Percentiles rank a stretch among this genome's conserved stretches.
Evolutionary conservation across 2,888 invertebrate species (phyloP).

Genomic region (Anticlea derivata): DNA sequence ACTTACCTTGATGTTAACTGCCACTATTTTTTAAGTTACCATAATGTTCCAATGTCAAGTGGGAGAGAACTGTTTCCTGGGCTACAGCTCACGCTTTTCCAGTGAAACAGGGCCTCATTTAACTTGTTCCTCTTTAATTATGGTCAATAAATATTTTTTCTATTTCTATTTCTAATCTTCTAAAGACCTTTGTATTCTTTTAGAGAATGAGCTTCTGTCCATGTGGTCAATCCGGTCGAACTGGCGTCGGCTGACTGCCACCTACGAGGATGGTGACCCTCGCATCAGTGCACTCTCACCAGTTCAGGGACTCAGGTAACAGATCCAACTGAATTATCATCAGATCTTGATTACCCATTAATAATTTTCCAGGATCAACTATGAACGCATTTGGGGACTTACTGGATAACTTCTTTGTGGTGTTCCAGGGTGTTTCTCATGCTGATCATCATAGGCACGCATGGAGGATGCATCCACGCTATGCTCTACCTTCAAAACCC

Average conservation of each 20-base stretch:
- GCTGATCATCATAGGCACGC: slow-evolving; percentile 51
- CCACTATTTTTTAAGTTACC: too few species aligned
- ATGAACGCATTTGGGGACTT: too few species aligned
- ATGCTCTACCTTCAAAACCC: slow-evolving; percentile 59
- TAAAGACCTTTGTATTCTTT: slow-evolving; percentile 9
- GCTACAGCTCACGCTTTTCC: too few species aligned
- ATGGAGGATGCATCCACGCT: slow-evolving; percentile 54
- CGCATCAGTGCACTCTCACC: slow-evolving; percentile 49
- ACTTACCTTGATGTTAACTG: too few species aligned
- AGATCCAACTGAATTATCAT: neutral
- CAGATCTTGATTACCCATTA: neutral
- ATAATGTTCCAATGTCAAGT: too few species aligned
- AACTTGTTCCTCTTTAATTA: too few species aligned
- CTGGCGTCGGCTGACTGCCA: slow-evolving; percentile 54
- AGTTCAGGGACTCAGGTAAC: slow-evolving; percentile 59
- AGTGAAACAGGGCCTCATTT: too few species aligned
- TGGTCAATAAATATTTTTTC: too few species aligned
- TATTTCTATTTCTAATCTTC: too few species aligned
- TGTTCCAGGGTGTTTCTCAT: slow-evolving; percentile 56
- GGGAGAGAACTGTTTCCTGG: too few species aligned
- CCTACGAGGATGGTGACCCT: slow-evolving; percentile 52
- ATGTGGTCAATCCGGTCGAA: slow-evolving; percentile 60
- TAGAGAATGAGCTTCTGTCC: slow-evolving; percentile 50
- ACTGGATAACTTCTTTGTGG: too few species aligned
- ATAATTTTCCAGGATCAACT: neutral